These are phyloP conservation scores for Sebastes aleutianus DNA, from an alignment of 2,797 vertebrate species.

Conservation along the genomic window DNA sequence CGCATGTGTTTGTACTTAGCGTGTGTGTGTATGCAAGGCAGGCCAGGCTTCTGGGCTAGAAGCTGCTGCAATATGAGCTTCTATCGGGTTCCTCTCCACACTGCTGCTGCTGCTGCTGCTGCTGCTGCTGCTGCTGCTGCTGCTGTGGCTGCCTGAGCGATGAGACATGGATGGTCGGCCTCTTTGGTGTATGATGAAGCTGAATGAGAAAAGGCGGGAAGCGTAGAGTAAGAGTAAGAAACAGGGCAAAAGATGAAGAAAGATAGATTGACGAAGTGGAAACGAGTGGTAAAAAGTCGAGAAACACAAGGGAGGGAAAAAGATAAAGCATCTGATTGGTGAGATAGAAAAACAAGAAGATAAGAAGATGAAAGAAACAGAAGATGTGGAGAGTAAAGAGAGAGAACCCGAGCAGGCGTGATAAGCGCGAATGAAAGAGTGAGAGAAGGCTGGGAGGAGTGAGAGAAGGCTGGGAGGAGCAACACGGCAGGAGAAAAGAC, in stretches of 20 bases:
- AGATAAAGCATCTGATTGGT: neutral
- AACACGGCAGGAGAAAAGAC: conserved; percentile 22
- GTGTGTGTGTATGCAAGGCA: conserved; percentile 4
- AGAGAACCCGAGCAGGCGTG: conserved; percentile 5
- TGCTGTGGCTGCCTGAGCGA: neutral
- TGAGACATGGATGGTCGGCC: conserved; percentile 21
- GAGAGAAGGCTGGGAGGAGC: conserved; percentile 9
- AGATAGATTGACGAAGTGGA: neutral
- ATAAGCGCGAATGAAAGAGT: conserved; percentile 28
- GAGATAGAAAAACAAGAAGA: neutral
- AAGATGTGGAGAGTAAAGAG: neutral
- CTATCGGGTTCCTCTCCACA: conserved; percentile 36
- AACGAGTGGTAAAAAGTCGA: conserved; percentile 1
- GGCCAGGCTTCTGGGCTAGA: conserved; percentile 30
- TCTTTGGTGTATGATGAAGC: conserved; percentile 32
- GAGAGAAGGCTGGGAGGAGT: conserved; percentile 20
- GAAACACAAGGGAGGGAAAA: neutral
- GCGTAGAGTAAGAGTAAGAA: neutral
- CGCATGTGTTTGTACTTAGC: conserved; percentile 68
- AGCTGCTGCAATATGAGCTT: conserved; percentile 46
- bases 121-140: neutral
- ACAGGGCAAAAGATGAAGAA: neutral
- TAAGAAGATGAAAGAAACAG: neutral
- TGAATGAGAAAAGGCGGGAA: neutral
- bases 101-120: conserved; percentile 16